Evolutionary conservation across 1,140 invertebrate species (phyloP).

Genomic region (Sycophaga agraensis): DNA sequence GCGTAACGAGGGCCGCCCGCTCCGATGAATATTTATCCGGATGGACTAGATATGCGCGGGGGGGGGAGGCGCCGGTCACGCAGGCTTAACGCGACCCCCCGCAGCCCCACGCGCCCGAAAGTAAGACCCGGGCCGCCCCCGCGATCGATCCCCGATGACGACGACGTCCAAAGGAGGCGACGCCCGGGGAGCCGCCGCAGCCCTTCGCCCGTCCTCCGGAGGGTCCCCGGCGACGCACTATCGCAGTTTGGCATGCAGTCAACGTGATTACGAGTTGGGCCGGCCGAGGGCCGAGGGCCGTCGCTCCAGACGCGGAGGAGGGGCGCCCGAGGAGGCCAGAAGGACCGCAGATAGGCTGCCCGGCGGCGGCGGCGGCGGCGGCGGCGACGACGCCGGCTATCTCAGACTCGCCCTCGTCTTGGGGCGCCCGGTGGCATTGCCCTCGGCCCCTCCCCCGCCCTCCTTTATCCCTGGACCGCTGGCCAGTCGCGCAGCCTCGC

Average conservation of each 20-base stretch:
- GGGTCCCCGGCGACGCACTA: not conserved
- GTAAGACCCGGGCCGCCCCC: too few species aligned
- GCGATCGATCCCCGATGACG: not conserved
- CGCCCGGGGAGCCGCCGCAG: not conserved
- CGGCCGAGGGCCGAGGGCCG: not conserved
- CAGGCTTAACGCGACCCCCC: too few species aligned
- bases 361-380: conserved; percentile 40
- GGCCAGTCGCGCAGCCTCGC: too few species aligned
- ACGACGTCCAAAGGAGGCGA: not conserved
- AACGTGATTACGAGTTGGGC: conserved; percentile 18
- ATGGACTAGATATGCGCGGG: too few species aligned
- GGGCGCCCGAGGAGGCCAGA: conserved; percentile 28
- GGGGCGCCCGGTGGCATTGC: conserved; percentile 15
- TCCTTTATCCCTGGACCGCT: conserved; percentile 31
- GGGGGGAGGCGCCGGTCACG: too few species aligned
- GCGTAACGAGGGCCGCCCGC: too few species aligned
- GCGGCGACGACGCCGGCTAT: conserved; percentile 35
- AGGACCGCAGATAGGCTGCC: conserved; percentile 48
- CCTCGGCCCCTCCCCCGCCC: conserved; percentile 26
- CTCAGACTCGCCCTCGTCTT: conserved; percentile 37
- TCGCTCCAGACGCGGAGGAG: not conserved
- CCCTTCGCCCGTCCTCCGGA: too few species aligned
- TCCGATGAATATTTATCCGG: too few species aligned
- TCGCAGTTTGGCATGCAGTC: conserved; percentile 25
- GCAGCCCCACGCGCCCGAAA: too few species aligned